Evolutionary conservation across 2,797 vertebrate species (phyloP), one percentile per base, ranked within the genome.

Genomic region (Silurus aristotelis): DNA sequence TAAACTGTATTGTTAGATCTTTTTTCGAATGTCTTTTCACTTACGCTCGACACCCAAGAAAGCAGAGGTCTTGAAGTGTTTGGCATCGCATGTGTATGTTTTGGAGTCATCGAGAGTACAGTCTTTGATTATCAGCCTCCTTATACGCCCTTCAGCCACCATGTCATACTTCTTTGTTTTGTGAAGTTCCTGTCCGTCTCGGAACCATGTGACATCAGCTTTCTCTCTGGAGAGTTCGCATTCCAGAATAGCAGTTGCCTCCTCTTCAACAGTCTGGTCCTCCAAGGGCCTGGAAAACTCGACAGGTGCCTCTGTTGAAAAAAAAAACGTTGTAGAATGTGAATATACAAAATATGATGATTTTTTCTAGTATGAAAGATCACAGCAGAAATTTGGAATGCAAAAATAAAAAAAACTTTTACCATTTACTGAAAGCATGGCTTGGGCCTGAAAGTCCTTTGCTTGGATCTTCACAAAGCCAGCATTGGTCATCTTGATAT

Each of bases 211-310:
- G 25, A 99, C 97, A 67, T 97, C 96, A 8, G 97, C 98, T 3
- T 95, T 97, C 89, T 98, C 98, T 90, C 96, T 95, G 92, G 98
- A 98, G 25, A 99, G 94, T 93, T 99, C 97, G 92, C 98, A 99
- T 89, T 99, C 98, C 76, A 99, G 91, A 3, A 95, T 92, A 61
- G 96, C 96, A 20, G 95, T 97, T 86, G 97, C 96, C 89, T 99
- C 98, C 86, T 99, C 98, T 93, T 99, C 98, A 91, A 99, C 98
- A 8, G 96, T 98, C 93, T 98, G 97, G 92, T 99, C 98, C 89
- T 97, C 97, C 93, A 99, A 96, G 87, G 97, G 96, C 88, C 97
- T 98, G 8, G 96, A 96, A 93, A 99, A 99, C 93, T 99, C 97
- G 90, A 95, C 94, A 72, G 97, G 95, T 5, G 98, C 96, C 93